Evolutionary conservation across 2,888 invertebrate genomes (phyloP), one percentile per base, ranked within the genome.

Genomic region (Macrophya annulata): DNA sequence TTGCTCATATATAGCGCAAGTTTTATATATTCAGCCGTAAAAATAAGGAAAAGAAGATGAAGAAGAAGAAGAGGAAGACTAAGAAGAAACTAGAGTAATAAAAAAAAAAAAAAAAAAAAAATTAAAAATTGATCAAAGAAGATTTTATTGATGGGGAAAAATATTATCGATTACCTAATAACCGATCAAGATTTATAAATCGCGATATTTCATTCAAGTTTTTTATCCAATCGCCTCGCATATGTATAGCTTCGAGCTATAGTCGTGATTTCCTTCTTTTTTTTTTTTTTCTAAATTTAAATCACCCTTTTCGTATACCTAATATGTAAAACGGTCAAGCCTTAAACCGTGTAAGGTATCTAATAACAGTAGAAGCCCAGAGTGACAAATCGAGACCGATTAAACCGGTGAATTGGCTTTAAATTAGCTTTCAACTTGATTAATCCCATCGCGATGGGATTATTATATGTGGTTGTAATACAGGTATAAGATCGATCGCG

Each of bases 401-500:
- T 68, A 31, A 25, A 31, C 62, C 55, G 55, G 8, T 37, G 68
- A 68, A 68, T 68, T 68, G 37, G 17, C 12, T 43, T 6, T 45
- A 74, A 45, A 74, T 74, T 74, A 45, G 45, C 74, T 74, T 74
- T 74, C 74, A 45, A 74, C 10, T 74, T 74, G 74, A 74, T 74
- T 74, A 74, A 74, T 74, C 71, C n/a, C 8, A 43, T 21, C 40
- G 43, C 10, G 45, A 43, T 40, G 43, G n/a, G 45, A 43, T 40
- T 5, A 2, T 3, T 3, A 21, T 2, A n/a, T 72, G 0, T 31
- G 21, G 45, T 0, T 43, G 9, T 72, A 40, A n/a, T n/a, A 21
- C 17, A 43, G 15, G 9, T n/a, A 21, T n/a, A 43, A 6, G n/a
- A 21, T 40, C 10, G 40, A 10, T 59, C 21, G 59, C 8, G 21